phyloP scores from a whole-genome alignment of 2,888 invertebrate species.

The Oligia strigilis region DNA sequence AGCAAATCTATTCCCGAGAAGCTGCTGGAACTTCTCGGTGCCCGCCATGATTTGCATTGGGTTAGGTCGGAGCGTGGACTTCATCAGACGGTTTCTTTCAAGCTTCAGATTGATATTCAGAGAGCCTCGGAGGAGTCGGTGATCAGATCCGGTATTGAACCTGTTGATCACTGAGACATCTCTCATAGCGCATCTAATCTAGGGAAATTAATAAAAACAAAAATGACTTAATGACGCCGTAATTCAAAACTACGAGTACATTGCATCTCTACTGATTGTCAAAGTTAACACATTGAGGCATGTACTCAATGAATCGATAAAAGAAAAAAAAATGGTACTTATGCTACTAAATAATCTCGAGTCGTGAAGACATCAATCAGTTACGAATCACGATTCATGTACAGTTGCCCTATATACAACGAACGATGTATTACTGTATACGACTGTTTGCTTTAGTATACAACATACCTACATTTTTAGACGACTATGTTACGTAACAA shows the following conservation, averaged over 20 bases:
- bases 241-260: background rate
- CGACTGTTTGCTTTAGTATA: background rate
- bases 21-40: too few relatives aligned
- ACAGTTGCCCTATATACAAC: constrained; percentile 34
- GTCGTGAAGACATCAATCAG: constrained; percentile 37
- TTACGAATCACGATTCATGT: constrained; percentile 39
- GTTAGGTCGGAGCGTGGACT: too few relatives aligned
- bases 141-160: too few relatives aligned
- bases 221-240: background rate
- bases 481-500: constrained; percentile 22
- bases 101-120: too few relatives aligned
- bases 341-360: constrained; percentile 7
- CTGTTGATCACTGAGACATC: too few relatives aligned
- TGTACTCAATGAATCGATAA: background rate
- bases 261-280: background rate
- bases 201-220: background rate
- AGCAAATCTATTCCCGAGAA: too few relatives aligned
- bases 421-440: constrained; percentile 13
- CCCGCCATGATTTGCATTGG: too few relatives aligned
- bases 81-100: too few relatives aligned
- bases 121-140: too few relatives aligned
- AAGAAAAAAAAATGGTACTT: background rate
- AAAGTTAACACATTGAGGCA: background rate
- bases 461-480: background rate
- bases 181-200: background rate